Evolutionary conservation across 2,888 invertebrate genomes (phyloP).

Genomic region (Netelia fuscicornis): DNA sequence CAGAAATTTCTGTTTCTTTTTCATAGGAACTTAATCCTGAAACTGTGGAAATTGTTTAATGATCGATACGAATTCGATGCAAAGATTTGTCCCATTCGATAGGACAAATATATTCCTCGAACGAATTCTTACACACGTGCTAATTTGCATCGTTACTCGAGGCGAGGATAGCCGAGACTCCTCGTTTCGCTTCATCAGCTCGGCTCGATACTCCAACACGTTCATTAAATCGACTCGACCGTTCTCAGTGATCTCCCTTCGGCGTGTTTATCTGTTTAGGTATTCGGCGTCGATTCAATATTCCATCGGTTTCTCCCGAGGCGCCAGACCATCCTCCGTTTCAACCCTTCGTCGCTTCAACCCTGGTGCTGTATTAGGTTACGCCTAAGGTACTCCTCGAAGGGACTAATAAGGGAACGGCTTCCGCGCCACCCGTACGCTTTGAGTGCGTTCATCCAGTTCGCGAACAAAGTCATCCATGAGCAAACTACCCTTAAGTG

Average conservation of each 20-base stretch:
- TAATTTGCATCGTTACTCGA: slow-evolving; percentile 58
- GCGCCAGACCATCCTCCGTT: not conserved
- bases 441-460: not conserved
- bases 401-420: slow-evolving; percentile 22
- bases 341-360: not conserved
- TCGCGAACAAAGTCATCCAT: not conserved
- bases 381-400: not conserved
- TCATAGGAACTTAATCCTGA: no score
- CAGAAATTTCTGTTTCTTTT: no score
- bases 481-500: not conserved
- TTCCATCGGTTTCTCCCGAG: slow-evolving; percentile 37
- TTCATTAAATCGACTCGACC: slow-evolving; percentile 28
- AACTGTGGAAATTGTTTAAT: no score
- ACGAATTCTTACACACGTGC: slow-evolving; percentile 47
- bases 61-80: no score
- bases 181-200: slow-evolving; percentile 47
- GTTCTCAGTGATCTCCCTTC: slow-evolving; percentile 41
- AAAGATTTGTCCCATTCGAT: no score
- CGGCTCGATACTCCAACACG: slow-evolving; percentile 50
- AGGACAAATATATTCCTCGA: slow-evolving; percentile 22
- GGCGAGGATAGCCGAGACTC: slow-evolving; percentile 9
- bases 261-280: slow-evolving; percentile 57
- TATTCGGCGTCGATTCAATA: slow-evolving; percentile 60
- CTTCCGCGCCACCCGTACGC: not conserved
- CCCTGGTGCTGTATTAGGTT: slow-evolving; percentile 3